These are phyloP conservation scores for Dromaius novaehollandiae DNA, from an alignment of 2,113 vertebrate species.

Conservation along the genomic window DNA sequence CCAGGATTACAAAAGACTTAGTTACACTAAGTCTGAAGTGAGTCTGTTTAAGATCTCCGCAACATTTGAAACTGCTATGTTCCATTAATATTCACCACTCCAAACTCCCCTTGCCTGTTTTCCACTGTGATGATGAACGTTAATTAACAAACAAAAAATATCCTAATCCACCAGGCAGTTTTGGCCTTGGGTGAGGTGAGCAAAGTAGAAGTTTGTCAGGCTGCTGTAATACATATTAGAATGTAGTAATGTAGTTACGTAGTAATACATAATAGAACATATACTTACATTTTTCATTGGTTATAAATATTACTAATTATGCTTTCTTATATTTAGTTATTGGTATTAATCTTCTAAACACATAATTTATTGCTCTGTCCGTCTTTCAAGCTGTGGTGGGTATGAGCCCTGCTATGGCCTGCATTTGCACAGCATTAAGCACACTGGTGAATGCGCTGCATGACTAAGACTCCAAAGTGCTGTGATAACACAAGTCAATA, in stretches of 20 bases:
- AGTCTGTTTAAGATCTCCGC: neutral
- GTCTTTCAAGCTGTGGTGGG: neutral
- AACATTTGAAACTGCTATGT: neutral
- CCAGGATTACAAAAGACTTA: neutral
- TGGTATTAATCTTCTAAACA: neutral
- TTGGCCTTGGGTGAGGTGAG: neutral
- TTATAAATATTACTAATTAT: neutral
- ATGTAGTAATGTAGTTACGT: neutral
- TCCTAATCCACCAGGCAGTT: neutral
- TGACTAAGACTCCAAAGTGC: neutral
- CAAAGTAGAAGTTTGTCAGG: neutral
- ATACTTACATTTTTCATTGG: neutral
- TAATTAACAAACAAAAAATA: neutral
- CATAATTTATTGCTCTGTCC: neutral
- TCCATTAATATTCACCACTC: neutral
- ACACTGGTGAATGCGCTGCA: neutral
- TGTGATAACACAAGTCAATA: neutral
- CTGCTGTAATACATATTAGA: neutral
- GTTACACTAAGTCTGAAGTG: neutral
- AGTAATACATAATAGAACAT: neutral
- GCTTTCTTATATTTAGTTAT: neutral
- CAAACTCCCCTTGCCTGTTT: neutral
- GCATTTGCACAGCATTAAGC: neutral
- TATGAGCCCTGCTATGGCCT: neutral
- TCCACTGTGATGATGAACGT: neutral